Base-by-base conservation (phyloP, 2,113 vertebrate genomes). In the Paracyprichromis sp. region DNA sequence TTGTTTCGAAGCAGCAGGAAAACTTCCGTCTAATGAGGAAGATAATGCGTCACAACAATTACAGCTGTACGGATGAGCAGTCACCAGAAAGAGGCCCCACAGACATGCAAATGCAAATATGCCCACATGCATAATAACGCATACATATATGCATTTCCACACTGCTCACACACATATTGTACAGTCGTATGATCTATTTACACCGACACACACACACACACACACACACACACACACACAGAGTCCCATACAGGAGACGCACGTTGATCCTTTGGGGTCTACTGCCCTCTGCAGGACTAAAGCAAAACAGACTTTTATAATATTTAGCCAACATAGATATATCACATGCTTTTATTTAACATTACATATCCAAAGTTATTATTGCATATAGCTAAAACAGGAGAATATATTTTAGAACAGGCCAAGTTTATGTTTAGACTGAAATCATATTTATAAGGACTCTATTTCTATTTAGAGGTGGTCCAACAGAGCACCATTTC, bases 251-350 rank as follows among this genome's bases (percentile, higher is more conserved):
- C 5, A 53, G 24, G n/a, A 9, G 21, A 47, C 2, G 5, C 5
- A 24, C 7, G 8, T 53, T 80, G 34, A 92, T 94, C 7, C 14
- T 38, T 43, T 88, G 84, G 93, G 26, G 24, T 92, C 59, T 94
- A 90, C 92, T 91, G 94, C 94, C 94, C 94, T 94, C 95, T 95
- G 89, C 86, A 89, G 95, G 92, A 86, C 52, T 61, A 36, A 10
- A 13, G 36, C 80, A 90, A 9, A 78, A 56, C 43, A n/a, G 5
- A 9, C 50, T 78, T n/a, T 10, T 45, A 26, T 73, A 26, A 26
- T 26, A 31, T 31, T 9, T 50, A 17, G 3, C 9, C 71, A 47
- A 50, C 43, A 76, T 26, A 19, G 14, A 50, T 76, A 50, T 17
- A 29, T 31, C 9, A 29, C 24, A 50, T n/a, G 9, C 24, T 31